phyloP scores from a whole-genome alignment of 1,140 invertebrate species.

The Drosophila gunungcola region DNA sequence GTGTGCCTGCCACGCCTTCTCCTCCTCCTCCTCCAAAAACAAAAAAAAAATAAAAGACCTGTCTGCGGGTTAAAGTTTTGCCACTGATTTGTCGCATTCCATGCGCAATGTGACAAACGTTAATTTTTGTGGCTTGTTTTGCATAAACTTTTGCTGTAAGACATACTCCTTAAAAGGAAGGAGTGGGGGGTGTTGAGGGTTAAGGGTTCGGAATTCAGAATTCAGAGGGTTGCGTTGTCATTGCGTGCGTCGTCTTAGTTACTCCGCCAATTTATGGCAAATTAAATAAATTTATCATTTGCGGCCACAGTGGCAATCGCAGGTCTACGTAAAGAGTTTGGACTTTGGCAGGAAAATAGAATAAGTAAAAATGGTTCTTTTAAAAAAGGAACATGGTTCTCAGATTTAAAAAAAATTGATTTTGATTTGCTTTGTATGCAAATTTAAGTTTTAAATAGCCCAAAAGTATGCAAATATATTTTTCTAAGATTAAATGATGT shows the following conservation, averaged over 20 bases:
- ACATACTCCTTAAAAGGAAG: conserved; percentile 9
- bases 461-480: conserved; percentile 9
- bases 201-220: neutral
- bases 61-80: conserved; percentile 57
- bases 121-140: conserved; percentile 83
- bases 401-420: neutral
- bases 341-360: too few species aligned
- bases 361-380: too few species aligned
- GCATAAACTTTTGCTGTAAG: conserved; percentile 74
- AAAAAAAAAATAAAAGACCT: conserved; percentile 8
- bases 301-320: conserved; percentile 27
- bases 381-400: too few species aligned
- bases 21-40: neutral
- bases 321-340: neutral
- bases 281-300: conserved; percentile 83
- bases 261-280: conserved; percentile 80
- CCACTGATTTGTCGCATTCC: conserved; percentile 81
- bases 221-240: conserved; percentile 39
- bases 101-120: conserved; percentile 81
- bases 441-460: neutral
- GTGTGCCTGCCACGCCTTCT: conserved; percentile 40
- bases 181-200: neutral
- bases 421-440: neutral
- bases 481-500: too few species aligned
- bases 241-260: conserved; percentile 81